These are phyloP conservation scores for Cololabis saira DNA, from an alignment of 2,113 vertebrate species.

Conservation along the genomic window DNA sequence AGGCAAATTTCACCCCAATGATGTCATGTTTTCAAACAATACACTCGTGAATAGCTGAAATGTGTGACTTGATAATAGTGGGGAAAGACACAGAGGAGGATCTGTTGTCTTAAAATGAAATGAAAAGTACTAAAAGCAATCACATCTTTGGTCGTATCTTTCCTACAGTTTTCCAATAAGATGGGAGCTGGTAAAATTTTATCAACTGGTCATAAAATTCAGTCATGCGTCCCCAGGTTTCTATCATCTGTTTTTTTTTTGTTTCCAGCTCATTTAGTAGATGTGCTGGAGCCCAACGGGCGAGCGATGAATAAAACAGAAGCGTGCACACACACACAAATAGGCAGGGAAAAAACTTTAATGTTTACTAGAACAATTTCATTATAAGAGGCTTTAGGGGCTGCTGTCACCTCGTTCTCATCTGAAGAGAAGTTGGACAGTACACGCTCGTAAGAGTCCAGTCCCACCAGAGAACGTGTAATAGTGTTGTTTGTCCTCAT, in stretches of 20 bases:
- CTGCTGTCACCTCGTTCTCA: not conserved
- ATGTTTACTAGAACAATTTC: slow-evolving; percentile 31
- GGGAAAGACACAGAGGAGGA: not conserved
- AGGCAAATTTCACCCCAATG: slow-evolving; percentile 8
- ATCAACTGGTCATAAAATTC: slow-evolving; percentile 71
- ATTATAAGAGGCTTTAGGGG: slow-evolving; percentile 67
- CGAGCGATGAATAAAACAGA: slow-evolving; percentile 71
- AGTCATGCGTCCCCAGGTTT: slow-evolving; percentile 59
- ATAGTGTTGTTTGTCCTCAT: too few species aligned
- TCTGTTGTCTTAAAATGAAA: slow-evolving; percentile 11
- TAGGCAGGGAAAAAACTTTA: too few species aligned
- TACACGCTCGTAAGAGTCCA: not conserved
- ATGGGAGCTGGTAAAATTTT: slow-evolving; percentile 57
- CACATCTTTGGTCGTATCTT: slow-evolving; percentile 14
- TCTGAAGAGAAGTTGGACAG: not conserved
- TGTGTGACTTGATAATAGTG: too few species aligned
- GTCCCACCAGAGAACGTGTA: too few species aligned
- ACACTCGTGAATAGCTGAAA: too few species aligned
- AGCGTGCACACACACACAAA: slow-evolving; percentile 38
- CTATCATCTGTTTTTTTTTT: slow-evolving; percentile 31
- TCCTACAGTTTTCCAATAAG: slow-evolving; percentile 41
- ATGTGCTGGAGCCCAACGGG: slow-evolving; percentile 63
- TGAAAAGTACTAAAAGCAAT: slow-evolving; percentile 20
- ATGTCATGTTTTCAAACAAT: not conserved
- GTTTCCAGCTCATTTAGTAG: slow-evolving; percentile 77